A percentile compares a stretch with the other conserved stretches of the same genome.
Conservation (phyloP, 2,113 vertebrate species). For the Bubo scandiacus region DNA sequence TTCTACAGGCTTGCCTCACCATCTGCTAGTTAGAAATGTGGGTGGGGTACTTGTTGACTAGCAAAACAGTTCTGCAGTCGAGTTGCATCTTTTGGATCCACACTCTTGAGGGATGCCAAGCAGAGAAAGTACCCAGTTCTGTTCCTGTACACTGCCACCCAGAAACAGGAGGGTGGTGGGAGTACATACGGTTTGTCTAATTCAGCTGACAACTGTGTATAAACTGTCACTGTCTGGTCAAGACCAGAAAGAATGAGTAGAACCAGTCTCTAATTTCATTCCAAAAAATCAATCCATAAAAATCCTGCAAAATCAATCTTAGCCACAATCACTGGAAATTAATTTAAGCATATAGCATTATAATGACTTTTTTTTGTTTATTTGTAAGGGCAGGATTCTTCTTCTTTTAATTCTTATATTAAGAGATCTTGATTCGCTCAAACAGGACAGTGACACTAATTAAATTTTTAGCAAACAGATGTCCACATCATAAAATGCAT, state of each 20-base stretch:
- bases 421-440: neutral
- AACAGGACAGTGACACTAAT: neutral
- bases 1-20: neutral
- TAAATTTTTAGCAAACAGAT: neutral
- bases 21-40: constrained; percentile 9
- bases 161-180: neutral
- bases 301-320: neutral
- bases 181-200: constrained; percentile 16
- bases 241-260: neutral
- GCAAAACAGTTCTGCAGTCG: neutral
- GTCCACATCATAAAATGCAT: neutral
- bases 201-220: constrained; percentile 11
- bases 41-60: neutral
- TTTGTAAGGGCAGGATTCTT: neutral
- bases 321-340: neutral
- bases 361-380: neutral
- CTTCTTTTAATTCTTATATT: neutral
- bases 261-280: neutral
- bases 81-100: neutral
- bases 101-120: neutral
- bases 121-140: neutral
- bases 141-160: neutral
- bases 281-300: neutral
- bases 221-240: constrained; percentile 39
- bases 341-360: neutral